Percentiles rank a stretch among this genome's conserved stretches.
phyloP scores from a whole-genome alignment of 2,113 vertebrate species.

The Crotalus helleri region DNA sequence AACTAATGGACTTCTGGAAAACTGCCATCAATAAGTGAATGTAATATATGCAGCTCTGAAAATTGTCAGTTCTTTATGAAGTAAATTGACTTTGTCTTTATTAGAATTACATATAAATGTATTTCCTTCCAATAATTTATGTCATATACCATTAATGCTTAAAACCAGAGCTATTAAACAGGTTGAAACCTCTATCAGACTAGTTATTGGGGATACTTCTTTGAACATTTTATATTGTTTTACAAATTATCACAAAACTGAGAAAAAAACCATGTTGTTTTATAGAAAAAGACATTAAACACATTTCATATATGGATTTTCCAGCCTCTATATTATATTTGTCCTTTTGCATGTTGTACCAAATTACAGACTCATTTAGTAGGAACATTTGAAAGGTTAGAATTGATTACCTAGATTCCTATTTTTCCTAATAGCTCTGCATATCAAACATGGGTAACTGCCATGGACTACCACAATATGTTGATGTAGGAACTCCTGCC shows the following conservation, averaged over 20 bases:
- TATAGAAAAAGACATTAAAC: constrained; percentile 48
- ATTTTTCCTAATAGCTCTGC: background rate
- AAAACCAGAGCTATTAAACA: constrained; percentile 24
- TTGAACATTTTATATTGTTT: constrained; percentile 21
- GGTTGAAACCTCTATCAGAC: background rate
- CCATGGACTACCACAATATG: background rate
- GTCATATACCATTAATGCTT: constrained; percentile 25
- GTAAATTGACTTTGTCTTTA: constrained; percentile 27
- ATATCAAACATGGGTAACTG: background rate
- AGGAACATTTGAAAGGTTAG: constrained; percentile 35
- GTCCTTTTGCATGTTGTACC: constrained; percentile 35
- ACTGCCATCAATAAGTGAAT: constrained; percentile 38
- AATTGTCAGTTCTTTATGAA: constrained; percentile 22
- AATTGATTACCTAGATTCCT: constrained; percentile 37
- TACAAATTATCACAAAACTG: constrained; percentile 20
- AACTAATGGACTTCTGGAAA: constrained; percentile 52
- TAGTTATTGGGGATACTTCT: constrained; percentile 9
- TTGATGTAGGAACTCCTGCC: background rate
- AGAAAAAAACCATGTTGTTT: constrained; percentile 7
- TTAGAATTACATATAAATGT: constrained; percentile 32
- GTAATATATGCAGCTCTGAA: constrained; percentile 22
- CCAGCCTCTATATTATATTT: constrained; percentile 21
- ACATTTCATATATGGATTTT: constrained; percentile 39
- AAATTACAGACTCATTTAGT: constrained; percentile 44
- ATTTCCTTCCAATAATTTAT: constrained; percentile 25